phyloP scores from a whole-genome alignment of 2,113 vertebrate genomes.

The Lethenteron reissneri region DNA sequence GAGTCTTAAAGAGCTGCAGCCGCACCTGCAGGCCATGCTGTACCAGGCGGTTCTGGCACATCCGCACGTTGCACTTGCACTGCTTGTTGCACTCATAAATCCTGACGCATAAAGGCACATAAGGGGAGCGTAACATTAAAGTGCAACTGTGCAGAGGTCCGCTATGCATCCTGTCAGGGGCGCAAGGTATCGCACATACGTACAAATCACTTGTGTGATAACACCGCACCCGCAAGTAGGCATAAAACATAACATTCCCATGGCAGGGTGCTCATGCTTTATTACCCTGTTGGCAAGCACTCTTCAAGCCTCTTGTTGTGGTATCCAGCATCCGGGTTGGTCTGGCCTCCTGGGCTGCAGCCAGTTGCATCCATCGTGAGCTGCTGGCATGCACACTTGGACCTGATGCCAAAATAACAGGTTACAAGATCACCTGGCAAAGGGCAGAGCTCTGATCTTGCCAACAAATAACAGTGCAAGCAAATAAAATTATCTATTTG shows the following conservation, averaged over 20 bases:
- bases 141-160: neutral
- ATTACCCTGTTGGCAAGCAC: conserved; percentile 81
- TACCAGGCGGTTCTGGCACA: conserved; percentile 80
- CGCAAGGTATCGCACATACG: too few relatives aligned
- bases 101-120: neutral
- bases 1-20: conserved; percentile 92
- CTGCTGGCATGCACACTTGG: conserved; percentile 80
- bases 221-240: too few relatives aligned
- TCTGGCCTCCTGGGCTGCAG: conserved; percentile 64
- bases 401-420: conserved; percentile 22
- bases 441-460: too few relatives aligned
- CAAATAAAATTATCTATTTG: too few relatives aligned
- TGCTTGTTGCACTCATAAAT: conserved; percentile 23
- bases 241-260: too few relatives aligned
- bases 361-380: conserved; percentile 66
- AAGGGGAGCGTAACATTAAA: neutral
- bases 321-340: conserved; percentile 58
- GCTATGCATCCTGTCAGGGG: neutral
- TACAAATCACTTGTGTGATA: too few relatives aligned
- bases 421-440: too few relatives aligned
- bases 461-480: too few relatives aligned
- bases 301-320: conserved; percentile 71
- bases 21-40: conserved; percentile 84
- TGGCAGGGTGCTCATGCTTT: neutral
- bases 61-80: conserved; percentile 52